Evolutionary conservation across 92 coral and sea anemone species (phyloP).

Genomic region (Epizoanthus fatuus): DNA sequence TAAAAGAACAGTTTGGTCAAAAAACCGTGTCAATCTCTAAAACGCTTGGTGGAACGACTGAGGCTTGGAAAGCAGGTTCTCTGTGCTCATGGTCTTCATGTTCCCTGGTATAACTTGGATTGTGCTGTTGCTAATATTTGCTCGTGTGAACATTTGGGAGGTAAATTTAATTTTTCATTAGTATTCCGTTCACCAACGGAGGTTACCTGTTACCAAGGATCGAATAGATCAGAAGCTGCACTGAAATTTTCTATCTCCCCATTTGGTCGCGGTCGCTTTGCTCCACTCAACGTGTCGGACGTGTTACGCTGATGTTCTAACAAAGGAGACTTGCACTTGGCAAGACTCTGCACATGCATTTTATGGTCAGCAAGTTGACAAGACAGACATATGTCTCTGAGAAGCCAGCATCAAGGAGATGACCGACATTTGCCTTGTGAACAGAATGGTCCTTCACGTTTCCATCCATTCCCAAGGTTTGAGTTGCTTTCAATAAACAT

Average conservation of each 20-base stretch:
- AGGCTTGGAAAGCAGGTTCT: not conserved
- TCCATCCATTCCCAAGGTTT: too few species aligned
- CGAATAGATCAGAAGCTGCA: too few species aligned
- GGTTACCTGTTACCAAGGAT: too few species aligned
- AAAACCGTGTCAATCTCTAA: not conserved
- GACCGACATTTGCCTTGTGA: too few species aligned
- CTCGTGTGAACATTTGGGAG: not conserved
- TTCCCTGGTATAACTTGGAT: conserved; percentile 9
- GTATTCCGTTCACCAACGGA: not conserved
- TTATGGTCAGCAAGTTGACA: not conserved
- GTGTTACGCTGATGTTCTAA: too few species aligned
- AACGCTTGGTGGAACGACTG: not conserved
- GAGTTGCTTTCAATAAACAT: too few species aligned
- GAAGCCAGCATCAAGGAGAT: not conserved
- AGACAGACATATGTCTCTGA: not conserved
- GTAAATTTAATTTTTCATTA: not conserved
- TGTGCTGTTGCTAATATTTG: not conserved
- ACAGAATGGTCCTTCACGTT: too few species aligned
- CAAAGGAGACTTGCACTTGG: not conserved
- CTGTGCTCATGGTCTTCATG: not conserved
- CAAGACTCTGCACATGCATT: not conserved
- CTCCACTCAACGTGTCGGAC: not conserved
- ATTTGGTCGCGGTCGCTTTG: not conserved
- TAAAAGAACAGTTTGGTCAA: too few species aligned
- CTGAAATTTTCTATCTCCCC: too few species aligned